A percentile compares a stretch with the other conserved stretches of the same genome.
Conservation (phyloP, 2,888 invertebrate species). For the Parnassius orleans region DNA sequence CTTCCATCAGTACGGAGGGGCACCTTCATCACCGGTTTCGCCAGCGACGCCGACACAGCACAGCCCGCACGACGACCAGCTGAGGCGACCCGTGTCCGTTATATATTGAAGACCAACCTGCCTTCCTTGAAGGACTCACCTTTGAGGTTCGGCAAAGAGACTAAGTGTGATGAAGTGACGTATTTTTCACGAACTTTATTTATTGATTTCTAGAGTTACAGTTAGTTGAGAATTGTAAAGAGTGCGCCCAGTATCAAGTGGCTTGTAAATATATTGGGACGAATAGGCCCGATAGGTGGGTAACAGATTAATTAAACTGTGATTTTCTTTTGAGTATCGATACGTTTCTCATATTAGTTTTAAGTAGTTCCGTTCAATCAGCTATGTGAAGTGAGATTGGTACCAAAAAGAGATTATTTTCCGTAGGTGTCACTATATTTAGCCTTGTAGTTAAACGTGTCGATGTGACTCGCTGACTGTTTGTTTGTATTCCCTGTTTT, state of each 20-base stretch:
- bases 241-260: slow-evolving; percentile 71
- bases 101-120: slow-evolving; percentile 83
- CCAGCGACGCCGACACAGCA: slow-evolving; percentile 71
- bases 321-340: slow-evolving; percentile 72
- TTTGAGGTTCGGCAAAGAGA: slow-evolving; percentile 50
- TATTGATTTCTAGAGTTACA: slow-evolving; percentile 64
- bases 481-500: slow-evolving; percentile 45
- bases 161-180: slow-evolving; percentile 58
- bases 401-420: slow-evolving; percentile 78
- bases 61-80: slow-evolving; percentile 80
- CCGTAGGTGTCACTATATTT: slow-evolving; percentile 58
- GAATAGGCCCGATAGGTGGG: slow-evolving; percentile 45
- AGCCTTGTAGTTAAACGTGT: slow-evolving; percentile 54
- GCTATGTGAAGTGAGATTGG: slow-evolving; percentile 75
- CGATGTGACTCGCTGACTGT: slow-evolving; percentile 40
- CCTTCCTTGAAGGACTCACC: slow-evolving; percentile 62
- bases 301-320: slow-evolving; percentile 64
- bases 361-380: slow-evolving; percentile 53
- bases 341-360: slow-evolving; percentile 58
- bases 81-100: slow-evolving; percentile 86
- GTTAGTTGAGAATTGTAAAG: slow-evolving; percentile 45
- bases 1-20: slow-evolving; percentile 77
- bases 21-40: slow-evolving; percentile 69
- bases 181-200: slow-evolving; percentile 53
- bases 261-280: slow-evolving; percentile 64